Conservation (phyloP, 2,888 invertebrate species). For the Tridacna gigas region DNA sequence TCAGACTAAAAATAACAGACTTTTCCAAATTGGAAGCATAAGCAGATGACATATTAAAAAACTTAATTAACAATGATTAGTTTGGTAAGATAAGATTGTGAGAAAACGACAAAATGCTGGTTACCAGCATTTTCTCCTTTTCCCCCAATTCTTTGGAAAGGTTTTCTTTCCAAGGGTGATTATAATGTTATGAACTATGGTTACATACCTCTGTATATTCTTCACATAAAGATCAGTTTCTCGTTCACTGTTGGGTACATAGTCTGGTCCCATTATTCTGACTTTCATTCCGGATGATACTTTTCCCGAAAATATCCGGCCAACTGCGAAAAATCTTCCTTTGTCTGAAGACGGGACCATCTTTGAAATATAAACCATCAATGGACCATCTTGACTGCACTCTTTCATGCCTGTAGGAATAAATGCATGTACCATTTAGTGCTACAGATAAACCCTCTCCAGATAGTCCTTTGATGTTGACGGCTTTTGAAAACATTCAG, state of each 20-base stretch:
- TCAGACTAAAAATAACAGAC: no score
- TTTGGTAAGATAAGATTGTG: no score
- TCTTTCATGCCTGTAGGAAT: slow-evolving; percentile 87
- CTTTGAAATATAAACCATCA: slow-evolving; percentile 99
- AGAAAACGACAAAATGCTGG: no score
- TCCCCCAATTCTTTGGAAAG: no score
- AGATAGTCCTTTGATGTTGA: background rate
- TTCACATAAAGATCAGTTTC: slow-evolving; percentile 96
- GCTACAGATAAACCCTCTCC: background rate
- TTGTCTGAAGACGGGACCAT: slow-evolving; percentile 99
- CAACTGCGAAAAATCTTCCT: slow-evolving; percentile 99
- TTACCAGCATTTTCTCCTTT: no score
- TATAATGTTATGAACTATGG: background rate
- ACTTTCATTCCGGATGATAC: slow-evolving; percentile 88
- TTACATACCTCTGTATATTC: slow-evolving; percentile 92
- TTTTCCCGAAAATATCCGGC: slow-evolving; percentile 99
- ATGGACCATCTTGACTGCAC: slow-evolving; percentile 98
- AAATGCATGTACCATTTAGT: slow-evolving; percentile 14
- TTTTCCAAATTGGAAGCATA: no score
- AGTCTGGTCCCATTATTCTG: slow-evolving; percentile 99
- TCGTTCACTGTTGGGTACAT: slow-evolving; percentile 95
- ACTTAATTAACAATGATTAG: no score
- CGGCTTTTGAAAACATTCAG: background rate
- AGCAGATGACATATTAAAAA: no score
- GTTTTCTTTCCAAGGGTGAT: no score